Base-by-base conservation (phyloP, 2,888 invertebrate species). In the Cryptocephalus moraei region DNA sequence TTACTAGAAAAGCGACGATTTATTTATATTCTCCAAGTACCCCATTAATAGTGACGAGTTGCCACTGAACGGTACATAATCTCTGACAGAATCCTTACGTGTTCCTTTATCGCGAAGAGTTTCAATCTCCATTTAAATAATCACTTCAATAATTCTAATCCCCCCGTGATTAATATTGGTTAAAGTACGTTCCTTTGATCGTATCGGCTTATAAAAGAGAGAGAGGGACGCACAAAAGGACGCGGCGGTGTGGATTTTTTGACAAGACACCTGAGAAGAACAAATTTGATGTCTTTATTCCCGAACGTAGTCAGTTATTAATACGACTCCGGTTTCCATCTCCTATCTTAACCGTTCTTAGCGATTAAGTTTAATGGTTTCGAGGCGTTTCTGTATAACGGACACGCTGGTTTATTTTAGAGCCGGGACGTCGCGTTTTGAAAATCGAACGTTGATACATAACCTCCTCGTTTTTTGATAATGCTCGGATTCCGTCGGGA, bases 81-180 rank as follows among this genome's bases (percentile, higher is more conserved):
- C 22, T 58, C 55, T 57, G 55, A 58, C 56, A 56, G 58, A 22
- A 22, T 22, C 22, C 22, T 22, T 22, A 22, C 22, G 22, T 22
- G 22, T 22, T 59, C 56, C 59, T 61, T 63, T 65, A 63, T 63
- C 62, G 57, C 58, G 47, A 44, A 36, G 51, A 59, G 57, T 61
- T 60, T 64, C 63, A 59, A 63, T 66, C 66, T 66, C 63, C 65
- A 67, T 67, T 67, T 67, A 65, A 64, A 65, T 67, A 67, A 67
- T 63, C 65, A 59, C 65, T 60, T 61, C 62, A 56, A 64, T 67
- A 63, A 64, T 63, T 65, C 65, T 65, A 65, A 65, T 65, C 65
- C 63, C 47, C 53, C 57, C 56, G 61, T 64, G 65, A 66, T 65
- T 65, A 64, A 66, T 66, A 62, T 61, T 58, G 58, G 64, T 60